Conservation (phyloP, 1,140 invertebrate genomes). For the Hylaeus anthracinus region DNA sequence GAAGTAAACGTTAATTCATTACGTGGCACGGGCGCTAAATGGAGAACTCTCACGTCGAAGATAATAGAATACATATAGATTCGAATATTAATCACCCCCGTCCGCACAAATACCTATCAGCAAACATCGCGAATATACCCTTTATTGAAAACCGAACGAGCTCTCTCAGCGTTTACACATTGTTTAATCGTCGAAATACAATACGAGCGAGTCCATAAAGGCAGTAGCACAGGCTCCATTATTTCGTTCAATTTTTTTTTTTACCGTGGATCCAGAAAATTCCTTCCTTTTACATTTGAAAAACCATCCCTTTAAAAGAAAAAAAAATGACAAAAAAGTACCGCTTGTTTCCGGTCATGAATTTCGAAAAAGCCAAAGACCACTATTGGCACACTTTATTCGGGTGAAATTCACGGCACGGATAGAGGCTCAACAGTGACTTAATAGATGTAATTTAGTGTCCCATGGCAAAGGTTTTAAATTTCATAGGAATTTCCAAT, state of each 20-base stretch:
- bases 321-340: too few relatives aligned
- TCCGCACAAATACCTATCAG: constrained; percentile 20
- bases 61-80: constrained; percentile 35
- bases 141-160: constrained; percentile 25
- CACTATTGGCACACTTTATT: too few relatives aligned
- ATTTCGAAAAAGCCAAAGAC: too few relatives aligned
- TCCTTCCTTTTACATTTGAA: background rate
- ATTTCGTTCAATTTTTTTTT: constrained; percentile 4
- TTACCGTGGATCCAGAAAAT: background rate
- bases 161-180: constrained; percentile 18
- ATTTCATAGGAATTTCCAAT: too few relatives aligned
- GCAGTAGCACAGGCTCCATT: background rate
- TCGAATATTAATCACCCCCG: constrained; percentile 20
- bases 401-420: too few relatives aligned
- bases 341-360: too few relatives aligned
- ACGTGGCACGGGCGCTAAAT: background rate
- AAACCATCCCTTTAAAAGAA: background rate
- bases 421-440: too few relatives aligned
- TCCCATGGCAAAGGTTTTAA: too few relatives aligned
- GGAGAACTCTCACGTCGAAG: constrained; percentile 1
- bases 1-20: constrained; percentile 19
- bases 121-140: constrained; percentile 16
- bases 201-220: constrained; percentile 10
- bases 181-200: constrained; percentile 32
- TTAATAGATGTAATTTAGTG: too few relatives aligned